Evolutionary conservation across 2,113 vertebrate species (phyloP), one percentile per base, ranked within the genome.

Genomic region (Camelus bactrianus): DNA sequence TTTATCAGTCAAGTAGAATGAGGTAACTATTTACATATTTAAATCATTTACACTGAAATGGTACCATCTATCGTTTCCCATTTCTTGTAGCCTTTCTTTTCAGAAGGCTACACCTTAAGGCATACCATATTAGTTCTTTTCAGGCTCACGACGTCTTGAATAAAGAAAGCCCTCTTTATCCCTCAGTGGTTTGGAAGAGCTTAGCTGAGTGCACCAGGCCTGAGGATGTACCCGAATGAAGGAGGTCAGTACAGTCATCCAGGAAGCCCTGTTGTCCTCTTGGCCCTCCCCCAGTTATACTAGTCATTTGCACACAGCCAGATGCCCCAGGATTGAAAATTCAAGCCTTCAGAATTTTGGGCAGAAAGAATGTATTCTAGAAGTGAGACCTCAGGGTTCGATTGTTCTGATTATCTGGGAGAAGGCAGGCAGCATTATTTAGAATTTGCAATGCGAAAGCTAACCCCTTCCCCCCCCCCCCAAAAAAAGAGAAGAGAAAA

Each of bases 321-420:
- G 93, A 73, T 77, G 92, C 8, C 54, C 62, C 30, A 91, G 70
- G 26, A 91, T 24, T 56, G 14, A 97, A 96, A 94, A 95, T 50
- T 65, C 94, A 94, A 96, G 73, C 5, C 62, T 89, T 96, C 82
- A 72, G 73, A 92, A 69, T 48, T n/a, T 58, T 89, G 94, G 62
- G 62, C 92, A 91, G 54, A 89, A 75, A 85, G 52, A 54, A 69
- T 38, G 28, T 32, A 86, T 89, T 94, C 60, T 89, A 79, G 42
- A 94, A 89, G 62, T 48, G 69, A 96, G 56, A 64, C 48, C 17
- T 96, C 42, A 84, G 65, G 69, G 17, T 88, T 93, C 76, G 42
- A 77, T 48, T 96, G 38, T 77, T 75, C 73, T 70, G n/a, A 64
- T 13, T 81, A 48, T 65, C 87, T 89, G 54, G 16, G 56, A 88